phyloP scores from a whole-genome alignment of 2,113 vertebrate species.

The Suricata suricatta region DNA sequence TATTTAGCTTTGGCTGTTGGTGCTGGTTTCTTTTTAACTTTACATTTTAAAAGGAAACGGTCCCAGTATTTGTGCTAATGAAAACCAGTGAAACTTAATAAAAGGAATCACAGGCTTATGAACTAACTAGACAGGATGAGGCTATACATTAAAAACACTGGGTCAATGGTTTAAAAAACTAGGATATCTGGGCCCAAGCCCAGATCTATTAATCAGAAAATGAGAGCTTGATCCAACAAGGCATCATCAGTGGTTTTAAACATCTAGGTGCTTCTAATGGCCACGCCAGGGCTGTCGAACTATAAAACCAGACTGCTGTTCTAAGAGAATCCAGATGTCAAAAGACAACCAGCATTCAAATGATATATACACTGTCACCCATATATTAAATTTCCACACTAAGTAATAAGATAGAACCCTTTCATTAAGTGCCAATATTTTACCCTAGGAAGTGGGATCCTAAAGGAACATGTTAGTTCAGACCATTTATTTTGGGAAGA shows the following conservation, averaged over 20 bases:
- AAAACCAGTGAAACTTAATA: neutral
- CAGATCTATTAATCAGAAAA: neutral
- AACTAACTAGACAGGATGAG: neutral
- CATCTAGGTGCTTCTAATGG: neutral
- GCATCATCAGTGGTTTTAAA: neutral
- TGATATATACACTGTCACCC: neutral
- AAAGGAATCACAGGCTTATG: neutral
- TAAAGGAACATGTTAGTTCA: neutral
- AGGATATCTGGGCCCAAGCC: neutral
- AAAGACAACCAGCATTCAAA: neutral
- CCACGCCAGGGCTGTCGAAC: neutral
- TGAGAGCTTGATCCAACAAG: neutral
- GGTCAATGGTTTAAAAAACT: neutral
- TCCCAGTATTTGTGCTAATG: neutral
- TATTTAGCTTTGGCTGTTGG: neutral
- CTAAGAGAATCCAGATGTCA: neutral
- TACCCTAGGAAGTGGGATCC: neutral
- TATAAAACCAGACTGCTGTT: neutral
- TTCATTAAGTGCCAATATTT: neutral
- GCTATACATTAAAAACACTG: neutral
- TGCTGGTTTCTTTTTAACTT: neutral
- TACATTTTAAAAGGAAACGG: constrained; percentile 71
- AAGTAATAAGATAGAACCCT: neutral
- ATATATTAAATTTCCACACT: neutral
- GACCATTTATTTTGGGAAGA: neutral